phyloP scores from a whole-genome alignment of 2,113 vertebrate species.

The Pagrus major region DNA sequence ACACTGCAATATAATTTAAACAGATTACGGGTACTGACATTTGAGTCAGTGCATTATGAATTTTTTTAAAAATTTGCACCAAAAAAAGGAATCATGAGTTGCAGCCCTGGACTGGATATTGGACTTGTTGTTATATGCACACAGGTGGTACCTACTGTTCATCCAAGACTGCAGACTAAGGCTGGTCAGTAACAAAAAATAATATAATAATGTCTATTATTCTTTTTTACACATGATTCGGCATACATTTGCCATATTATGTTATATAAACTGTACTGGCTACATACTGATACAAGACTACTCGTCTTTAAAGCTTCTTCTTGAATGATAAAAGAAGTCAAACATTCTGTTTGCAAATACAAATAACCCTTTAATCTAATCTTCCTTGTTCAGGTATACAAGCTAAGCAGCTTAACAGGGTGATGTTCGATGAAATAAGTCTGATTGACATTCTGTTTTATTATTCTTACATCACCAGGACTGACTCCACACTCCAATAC shows the following conservation, averaged over 20 bases:
- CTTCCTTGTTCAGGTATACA: background rate
- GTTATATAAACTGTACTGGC: too few species aligned
- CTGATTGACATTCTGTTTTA: too few species aligned
- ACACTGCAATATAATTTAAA: constrained; percentile 12
- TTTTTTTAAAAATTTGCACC: too few species aligned
- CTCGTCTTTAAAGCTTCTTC: background rate
- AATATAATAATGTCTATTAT: background rate
- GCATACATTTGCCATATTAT: background rate
- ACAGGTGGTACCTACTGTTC: too few species aligned
- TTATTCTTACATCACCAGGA: too few species aligned
- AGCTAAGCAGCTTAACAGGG: too few species aligned
- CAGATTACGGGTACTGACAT: background rate
- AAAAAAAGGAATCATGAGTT: background rate
- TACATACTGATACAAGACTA: background rate
- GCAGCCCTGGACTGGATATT: background rate
- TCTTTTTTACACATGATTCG: background rate
- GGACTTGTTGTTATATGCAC: background rate
- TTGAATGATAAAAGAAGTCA: background rate
- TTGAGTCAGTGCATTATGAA: background rate
- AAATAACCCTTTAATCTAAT: background rate
- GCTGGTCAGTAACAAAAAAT: background rate
- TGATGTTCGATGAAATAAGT: too few species aligned
- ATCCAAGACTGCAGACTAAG: background rate
- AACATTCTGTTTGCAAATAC: background rate
- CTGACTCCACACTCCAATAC: too few species aligned